These are phyloP conservation scores for Germaria angustata DNA, from an alignment of 2,888 invertebrate genomes.

Conservation along the genomic window DNA sequence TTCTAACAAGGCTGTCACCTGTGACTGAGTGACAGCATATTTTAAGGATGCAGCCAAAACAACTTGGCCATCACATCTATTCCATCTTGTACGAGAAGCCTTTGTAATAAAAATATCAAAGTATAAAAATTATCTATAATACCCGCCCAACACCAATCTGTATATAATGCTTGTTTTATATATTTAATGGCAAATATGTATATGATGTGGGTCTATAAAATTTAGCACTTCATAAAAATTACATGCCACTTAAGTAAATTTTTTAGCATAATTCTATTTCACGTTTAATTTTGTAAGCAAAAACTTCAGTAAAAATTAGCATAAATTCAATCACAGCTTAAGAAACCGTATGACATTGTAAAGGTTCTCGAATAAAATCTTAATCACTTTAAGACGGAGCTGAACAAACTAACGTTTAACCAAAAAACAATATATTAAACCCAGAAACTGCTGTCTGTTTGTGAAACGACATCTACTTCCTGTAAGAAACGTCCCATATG, in stretches of 20 bases:
- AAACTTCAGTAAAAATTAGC: constrained; percentile 50
- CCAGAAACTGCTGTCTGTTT: too few relatives aligned
- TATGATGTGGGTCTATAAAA: background rate
- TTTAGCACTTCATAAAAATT: constrained; percentile 48
- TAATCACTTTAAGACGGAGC: constrained; percentile 4
- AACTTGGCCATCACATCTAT: too few relatives aligned
- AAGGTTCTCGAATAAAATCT: constrained; percentile 6
- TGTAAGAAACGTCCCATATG: background rate
- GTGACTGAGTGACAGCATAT: too few relatives aligned
- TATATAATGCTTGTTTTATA: too few relatives aligned
- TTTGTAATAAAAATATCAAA: too few relatives aligned
- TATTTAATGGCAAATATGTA: background rate
- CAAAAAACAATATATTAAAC: background rate
- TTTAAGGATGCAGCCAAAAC: too few relatives aligned
- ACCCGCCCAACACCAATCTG: too few relatives aligned
- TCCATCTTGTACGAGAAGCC: too few relatives aligned
- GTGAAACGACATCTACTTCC: constrained; percentile 13
- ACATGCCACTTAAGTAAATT: constrained; percentile 54
- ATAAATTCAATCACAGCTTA: constrained; percentile 59
- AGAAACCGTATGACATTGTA: constrained; percentile 15
- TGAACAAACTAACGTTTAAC: constrained; percentile 8
- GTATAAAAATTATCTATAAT: too few relatives aligned
- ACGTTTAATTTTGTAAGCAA: constrained; percentile 46
- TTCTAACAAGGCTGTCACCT: too few relatives aligned
- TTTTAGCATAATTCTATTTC: constrained; percentile 47